phyloP scores from a whole-genome alignment of 1,140 invertebrate species.

The Caenorhabditis latens region DNA sequence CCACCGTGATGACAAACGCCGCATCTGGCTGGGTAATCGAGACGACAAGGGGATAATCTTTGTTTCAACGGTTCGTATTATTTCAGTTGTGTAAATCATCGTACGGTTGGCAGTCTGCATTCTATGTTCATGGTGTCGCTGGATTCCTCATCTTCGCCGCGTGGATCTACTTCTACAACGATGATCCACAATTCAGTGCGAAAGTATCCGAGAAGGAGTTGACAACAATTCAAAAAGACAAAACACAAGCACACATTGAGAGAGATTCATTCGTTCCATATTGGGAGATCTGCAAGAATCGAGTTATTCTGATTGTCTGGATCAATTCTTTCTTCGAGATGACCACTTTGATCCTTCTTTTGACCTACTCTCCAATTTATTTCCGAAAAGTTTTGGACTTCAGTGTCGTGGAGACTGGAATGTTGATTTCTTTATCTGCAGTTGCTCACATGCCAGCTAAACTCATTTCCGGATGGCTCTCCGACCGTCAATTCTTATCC shows the following conservation, averaged over 20 bases:
- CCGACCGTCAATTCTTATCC: conserved; percentile 57
- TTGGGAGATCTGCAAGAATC: conserved; percentile 61
- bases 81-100: conserved; percentile 63
- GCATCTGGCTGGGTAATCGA: conserved; percentile 44
- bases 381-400: conserved; percentile 59
- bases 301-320: conserved; percentile 60
- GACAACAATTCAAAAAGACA: conserved; percentile 57
- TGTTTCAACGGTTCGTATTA: not conserved
- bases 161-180: conserved; percentile 58
- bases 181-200: conserved; percentile 59
- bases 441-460: conserved; percentile 59
- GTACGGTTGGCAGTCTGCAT: conserved; percentile 63
- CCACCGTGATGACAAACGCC: conserved; percentile 60
- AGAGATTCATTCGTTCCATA: conserved; percentile 63
- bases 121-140: conserved; percentile 52
- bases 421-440: conserved; percentile 54
- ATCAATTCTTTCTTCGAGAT: conserved; percentile 62
- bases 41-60: not conserved
- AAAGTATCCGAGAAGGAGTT: conserved; percentile 50
- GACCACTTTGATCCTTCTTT: conserved; percentile 57
- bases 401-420: conserved; percentile 52
- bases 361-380: conserved; percentile 63
- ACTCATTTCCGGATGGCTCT: conserved; percentile 58
- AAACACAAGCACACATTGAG: conserved; percentile 62
- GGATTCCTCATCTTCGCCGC: conserved; percentile 37